phyloP scores from a whole-genome alignment of 2,113 vertebrate genomes.

The Cottus gobio region DNA sequence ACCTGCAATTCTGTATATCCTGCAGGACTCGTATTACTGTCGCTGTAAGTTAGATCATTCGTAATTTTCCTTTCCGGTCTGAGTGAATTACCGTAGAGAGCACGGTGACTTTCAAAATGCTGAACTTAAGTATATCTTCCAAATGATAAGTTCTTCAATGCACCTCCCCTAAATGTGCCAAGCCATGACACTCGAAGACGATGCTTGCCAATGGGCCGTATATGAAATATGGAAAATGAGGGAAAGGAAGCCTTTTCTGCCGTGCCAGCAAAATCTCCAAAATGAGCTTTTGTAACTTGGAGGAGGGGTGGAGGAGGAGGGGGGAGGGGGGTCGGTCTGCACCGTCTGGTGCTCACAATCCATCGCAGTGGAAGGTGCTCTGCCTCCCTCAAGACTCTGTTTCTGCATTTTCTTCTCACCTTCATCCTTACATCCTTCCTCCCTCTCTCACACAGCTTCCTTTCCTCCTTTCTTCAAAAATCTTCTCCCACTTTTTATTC shows the following conservation, averaged over 20 bases:
- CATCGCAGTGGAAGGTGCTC: conserved; percentile 21
- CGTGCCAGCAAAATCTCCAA: conserved; percentile 73
- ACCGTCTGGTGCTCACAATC: conserved; percentile 37
- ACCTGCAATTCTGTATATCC: background rate
- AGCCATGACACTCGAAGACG: conserved; percentile 64
- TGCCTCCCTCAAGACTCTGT: background rate
- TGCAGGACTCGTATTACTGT: background rate
- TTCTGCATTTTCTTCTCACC: conserved; percentile 7
- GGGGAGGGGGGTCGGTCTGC: conserved; percentile 29
- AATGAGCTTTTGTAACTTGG: conserved; percentile 77
- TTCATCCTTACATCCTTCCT: background rate
- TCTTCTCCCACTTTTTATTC: background rate
- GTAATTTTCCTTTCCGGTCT: background rate
- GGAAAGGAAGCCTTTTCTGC: conserved; percentile 73
- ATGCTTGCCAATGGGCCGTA: conserved; percentile 75
- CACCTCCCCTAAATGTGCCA: conserved; percentile 68
- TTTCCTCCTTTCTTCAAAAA: background rate
- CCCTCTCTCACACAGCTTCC: background rate
- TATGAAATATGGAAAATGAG: conserved; percentile 78
- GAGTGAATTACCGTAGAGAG: conserved; percentile 17
- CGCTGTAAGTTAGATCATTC: background rate
- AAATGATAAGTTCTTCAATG: conserved; percentile 54
- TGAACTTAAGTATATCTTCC: conserved; percentile 65
- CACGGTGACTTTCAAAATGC: conserved; percentile 58
- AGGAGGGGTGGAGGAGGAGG: conserved; percentile 3